These are phyloP conservation scores for Hetaerina titia DNA, from an alignment of 2,888 invertebrate species.

Conservation along the genomic window DNA sequence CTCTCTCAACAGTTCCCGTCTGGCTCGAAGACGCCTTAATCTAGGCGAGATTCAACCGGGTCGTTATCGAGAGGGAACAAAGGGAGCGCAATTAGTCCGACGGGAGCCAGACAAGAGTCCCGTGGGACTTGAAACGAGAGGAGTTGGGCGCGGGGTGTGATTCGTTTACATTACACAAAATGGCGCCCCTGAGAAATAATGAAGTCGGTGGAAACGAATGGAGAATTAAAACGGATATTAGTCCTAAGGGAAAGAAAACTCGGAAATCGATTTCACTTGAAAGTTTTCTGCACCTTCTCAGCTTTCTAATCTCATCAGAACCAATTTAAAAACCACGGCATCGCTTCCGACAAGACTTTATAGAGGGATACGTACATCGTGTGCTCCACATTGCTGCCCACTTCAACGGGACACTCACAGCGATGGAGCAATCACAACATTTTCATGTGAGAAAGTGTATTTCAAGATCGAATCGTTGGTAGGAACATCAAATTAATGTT, in stretches of 20 bases:
- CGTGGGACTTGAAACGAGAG: neutral
- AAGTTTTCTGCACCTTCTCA: neutral
- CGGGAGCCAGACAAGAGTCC: neutral
- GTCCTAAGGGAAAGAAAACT: neutral
- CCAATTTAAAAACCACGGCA: neutral
- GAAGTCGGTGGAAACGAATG: neutral
- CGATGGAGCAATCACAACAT: no score
- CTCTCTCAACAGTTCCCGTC: neutral
- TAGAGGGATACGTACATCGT: no score
- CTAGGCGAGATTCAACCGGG: neutral
- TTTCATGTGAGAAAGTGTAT: no score
- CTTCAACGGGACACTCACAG: no score
- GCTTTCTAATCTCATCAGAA: neutral
- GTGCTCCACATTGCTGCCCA: no score
- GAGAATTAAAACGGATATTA: neutral
- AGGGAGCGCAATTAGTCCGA: neutral
- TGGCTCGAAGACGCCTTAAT: neutral
- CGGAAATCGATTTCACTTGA: neutral
- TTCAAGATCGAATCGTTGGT: no score
- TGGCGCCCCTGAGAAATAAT: neutral
- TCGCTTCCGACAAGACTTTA: no score
- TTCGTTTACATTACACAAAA: neutral
- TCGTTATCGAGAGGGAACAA: conserved; percentile 27
- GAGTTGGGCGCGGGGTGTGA: neutral
- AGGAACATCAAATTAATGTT: no score